Evolutionary conservation across 92 coral and sea anemone genomes (phyloP).

Genomic region (Heteractis magnifica): DNA sequence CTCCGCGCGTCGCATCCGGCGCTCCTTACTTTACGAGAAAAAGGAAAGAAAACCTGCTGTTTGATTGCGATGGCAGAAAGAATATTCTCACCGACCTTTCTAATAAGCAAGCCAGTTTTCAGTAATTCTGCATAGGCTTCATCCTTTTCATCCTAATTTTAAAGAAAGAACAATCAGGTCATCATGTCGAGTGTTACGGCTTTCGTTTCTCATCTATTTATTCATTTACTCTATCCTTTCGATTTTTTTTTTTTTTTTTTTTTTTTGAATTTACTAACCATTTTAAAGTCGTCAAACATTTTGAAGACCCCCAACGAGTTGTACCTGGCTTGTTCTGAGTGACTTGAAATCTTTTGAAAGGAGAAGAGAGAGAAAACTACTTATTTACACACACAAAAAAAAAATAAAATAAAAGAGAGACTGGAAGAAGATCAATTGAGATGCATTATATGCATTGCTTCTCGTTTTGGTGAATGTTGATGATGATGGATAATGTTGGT

Average conservation of each 20-base stretch:
- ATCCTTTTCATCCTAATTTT: slow-evolving; percentile 38
- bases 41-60: no score
- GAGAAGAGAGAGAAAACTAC: not conserved
- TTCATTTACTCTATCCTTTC: not conserved
- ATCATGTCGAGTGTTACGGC: no score
- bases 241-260: no score
- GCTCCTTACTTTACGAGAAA: no score
- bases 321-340: slow-evolving; percentile 1
- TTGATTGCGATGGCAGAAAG: no score
- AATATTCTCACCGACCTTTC: slow-evolving; percentile 27
- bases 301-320: not conserved
- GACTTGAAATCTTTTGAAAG: slow-evolving; percentile 19
- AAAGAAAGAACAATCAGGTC: not conserved
- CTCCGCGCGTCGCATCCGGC: no score
- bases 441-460: no score
- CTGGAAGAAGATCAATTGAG: no score
- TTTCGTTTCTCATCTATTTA: no score
- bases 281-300: slow-evolving; percentile 11
- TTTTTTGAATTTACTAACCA: not conserved
- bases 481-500: no score
- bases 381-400: not conserved
- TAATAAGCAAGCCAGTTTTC: slow-evolving; percentile 23
- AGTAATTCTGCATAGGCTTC: slow-evolving; percentile 44
- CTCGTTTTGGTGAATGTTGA: no score
- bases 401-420: not conserved